phyloP scores from a whole-genome alignment of 2,888 invertebrate genomes.

The Dolichopus griseipennis region DNA sequence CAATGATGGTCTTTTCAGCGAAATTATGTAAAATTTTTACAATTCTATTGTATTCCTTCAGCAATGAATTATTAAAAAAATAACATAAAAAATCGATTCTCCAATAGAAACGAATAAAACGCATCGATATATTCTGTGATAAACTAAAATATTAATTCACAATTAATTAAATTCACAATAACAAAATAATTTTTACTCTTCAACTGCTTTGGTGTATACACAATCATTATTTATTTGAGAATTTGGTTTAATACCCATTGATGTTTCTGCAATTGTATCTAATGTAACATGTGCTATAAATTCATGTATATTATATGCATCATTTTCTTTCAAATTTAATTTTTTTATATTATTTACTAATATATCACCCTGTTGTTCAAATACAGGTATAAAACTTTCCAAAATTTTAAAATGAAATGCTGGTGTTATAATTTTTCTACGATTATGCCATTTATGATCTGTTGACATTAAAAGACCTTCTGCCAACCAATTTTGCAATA shows the following conservation, averaged over 20 bases:
- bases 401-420: slow-evolving; percentile 72
- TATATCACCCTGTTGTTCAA: slow-evolving; percentile 54
- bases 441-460: slow-evolving; percentile 52
- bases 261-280: slow-evolving; percentile 53
- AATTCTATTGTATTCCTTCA: slow-evolving; percentile 39
- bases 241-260: slow-evolving; percentile 34
- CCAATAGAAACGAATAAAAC: slow-evolving; percentile 31
- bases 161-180: background rate
- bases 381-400: slow-evolving; percentile 60
- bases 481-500: slow-evolving; percentile 35
- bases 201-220: slow-evolving; percentile 60
- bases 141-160: slow-evolving; percentile 24
- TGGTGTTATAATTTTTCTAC: slow-evolving; percentile 65
- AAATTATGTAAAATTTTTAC: slow-evolving; percentile 46
- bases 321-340: slow-evolving; percentile 18
- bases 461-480: slow-evolving; percentile 34
- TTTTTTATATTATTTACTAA: slow-evolving; percentile 48
- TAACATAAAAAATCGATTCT: slow-evolving; percentile 27
- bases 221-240: slow-evolving; percentile 37
- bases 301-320: slow-evolving; percentile 52
- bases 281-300: slow-evolving; percentile 51
- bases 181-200: slow-evolving; percentile 51
- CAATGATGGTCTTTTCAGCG: slow-evolving; percentile 47
- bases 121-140: slow-evolving; percentile 29
- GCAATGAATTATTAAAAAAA: slow-evolving; percentile 25